These are phyloP conservation scores for Haliclona indistincta DNA, from an alignment of 37 sponge, comb jelly and placozoan genomes.

Conservation along the genomic window DNA sequence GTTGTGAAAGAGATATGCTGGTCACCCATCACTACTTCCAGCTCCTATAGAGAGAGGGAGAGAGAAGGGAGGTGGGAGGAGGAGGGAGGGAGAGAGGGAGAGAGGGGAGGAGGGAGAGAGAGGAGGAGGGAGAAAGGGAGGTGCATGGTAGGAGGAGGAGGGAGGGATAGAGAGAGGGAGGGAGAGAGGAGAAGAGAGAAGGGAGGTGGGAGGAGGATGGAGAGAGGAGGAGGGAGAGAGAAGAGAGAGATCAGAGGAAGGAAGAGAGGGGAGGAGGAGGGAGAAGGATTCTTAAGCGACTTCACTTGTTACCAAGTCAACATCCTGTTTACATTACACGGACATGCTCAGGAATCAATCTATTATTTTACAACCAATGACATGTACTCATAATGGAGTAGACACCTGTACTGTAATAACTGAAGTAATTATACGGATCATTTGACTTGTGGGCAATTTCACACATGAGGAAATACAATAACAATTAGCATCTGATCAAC, in stretches of 20 bases:
- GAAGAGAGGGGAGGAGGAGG: not conserved
- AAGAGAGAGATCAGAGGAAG: not conserved
- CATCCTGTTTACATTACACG: slow-evolving; percentile 1
- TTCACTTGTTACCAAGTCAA: no score
- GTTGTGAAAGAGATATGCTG: slow-evolving; percentile 98
- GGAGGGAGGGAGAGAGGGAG: slow-evolving; percentile 3
- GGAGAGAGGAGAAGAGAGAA: not conserved
- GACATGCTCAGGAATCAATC: not conserved
- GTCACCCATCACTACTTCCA: slow-evolving; percentile 96
- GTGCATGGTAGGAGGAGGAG: not conserved
- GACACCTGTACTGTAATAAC: no score
- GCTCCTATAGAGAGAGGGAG: slow-evolving; percentile 76
- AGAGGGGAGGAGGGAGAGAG: not conserved
- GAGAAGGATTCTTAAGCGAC: not conserved
- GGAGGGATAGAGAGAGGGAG: not conserved
- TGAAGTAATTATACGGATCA: no score
- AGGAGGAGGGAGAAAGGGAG: not conserved
- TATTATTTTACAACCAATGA: not conserved
- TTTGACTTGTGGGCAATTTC: no score
- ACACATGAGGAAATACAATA: no score
- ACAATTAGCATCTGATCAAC: no score
- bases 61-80: no score
- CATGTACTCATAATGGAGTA: not conserved
- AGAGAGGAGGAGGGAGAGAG: not conserved
- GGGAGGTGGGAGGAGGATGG: not conserved